Percentiles rank a stretch among this genome's conserved stretches.
These are phyloP conservation scores for Lasioglossum pauxillum DNA, from an alignment of 2,888 invertebrate genomes.

Conservation along the genomic window DNA sequence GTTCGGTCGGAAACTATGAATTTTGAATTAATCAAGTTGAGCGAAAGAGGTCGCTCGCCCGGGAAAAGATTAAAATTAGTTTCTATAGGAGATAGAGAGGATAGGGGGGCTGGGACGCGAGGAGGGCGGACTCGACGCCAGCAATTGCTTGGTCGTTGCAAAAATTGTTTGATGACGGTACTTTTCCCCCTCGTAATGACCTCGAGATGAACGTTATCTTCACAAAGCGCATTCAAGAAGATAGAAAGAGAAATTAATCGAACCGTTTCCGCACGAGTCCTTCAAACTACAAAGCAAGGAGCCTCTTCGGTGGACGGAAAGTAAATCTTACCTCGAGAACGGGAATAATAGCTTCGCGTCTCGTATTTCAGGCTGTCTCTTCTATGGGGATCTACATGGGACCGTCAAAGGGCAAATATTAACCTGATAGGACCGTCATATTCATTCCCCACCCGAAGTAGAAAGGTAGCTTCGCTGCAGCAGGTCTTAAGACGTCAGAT, in stretches of 20 bases:
- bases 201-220: not conserved
- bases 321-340: not conserved
- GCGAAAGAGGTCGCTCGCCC: not conserved
- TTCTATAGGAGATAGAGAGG: not conserved
- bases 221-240: not conserved
- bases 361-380: not conserved
- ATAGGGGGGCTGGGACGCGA: not conserved
- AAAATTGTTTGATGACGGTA: not conserved
- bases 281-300: not conserved
- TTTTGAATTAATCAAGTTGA: conserved; percentile 24
- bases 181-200: not conserved
- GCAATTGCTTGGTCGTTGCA: conserved; percentile 1
- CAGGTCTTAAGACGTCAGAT: not conserved
- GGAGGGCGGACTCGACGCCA: not conserved
- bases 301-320: not conserved
- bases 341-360: not conserved
- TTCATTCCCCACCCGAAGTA: not conserved
- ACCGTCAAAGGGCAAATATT: not conserved
- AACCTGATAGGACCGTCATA: not conserved
- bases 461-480: not conserved
- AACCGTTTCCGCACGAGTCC: not conserved
- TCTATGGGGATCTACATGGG: not conserved
- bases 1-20: conserved; percentile 21
- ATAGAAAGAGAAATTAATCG: not conserved
- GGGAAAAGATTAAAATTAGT: conserved; percentile 10